phyloP scores from a whole-genome alignment of 2,797 vertebrate species.

The Oophaga sylvatica region DNA sequence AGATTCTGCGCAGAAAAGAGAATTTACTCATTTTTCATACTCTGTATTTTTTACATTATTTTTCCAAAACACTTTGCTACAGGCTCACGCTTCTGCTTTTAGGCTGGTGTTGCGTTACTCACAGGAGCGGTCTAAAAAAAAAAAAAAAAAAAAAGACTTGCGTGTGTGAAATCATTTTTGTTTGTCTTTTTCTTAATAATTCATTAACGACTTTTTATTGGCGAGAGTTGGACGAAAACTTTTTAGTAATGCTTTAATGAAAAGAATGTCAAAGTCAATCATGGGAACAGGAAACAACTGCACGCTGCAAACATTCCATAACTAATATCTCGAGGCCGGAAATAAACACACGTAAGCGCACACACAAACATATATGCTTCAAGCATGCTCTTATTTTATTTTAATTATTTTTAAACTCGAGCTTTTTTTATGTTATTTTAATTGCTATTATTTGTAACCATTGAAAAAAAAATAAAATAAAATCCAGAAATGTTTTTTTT shows the following conservation, averaged over 20 bases:
- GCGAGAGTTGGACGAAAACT: background rate
- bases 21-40: background rate
- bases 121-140: background rate
- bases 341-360: background rate
- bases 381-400: background rate
- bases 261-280: background rate
- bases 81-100: background rate
- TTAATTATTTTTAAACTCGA: background rate
- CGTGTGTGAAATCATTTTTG: background rate
- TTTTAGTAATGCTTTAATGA: background rate
- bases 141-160: background rate
- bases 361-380: conserved; percentile 6
- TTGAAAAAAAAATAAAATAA: background rate
- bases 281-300: background rate
- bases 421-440: background rate
- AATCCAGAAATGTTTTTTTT: background rate
- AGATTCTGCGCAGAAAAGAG: background rate
- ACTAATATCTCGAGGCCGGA: background rate
- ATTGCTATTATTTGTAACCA: background rate
- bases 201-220: background rate
- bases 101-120: background rate
- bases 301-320: background rate
- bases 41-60: background rate
- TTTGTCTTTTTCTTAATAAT: background rate
- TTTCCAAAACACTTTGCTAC: background rate